phyloP scores from a whole-genome alignment of 2,797 vertebrate genomes.

The Girardinus metallicus region DNA sequence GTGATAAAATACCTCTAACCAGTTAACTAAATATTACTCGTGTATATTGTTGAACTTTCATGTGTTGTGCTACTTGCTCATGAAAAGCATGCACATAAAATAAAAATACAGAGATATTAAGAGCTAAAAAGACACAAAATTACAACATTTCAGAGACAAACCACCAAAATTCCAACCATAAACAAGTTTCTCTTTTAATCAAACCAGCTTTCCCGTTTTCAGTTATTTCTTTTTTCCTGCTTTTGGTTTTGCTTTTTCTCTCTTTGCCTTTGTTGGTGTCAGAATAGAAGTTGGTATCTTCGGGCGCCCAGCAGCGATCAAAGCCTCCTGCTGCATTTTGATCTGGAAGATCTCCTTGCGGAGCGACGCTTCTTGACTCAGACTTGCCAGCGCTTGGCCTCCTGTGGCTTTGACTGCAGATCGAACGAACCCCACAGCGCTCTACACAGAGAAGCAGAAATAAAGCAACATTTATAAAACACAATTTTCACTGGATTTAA shows the following conservation, averaged over 20 bases:
- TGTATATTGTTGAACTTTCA: background rate
- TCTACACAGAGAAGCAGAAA: slow-evolving; percentile 11
- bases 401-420: slow-evolving; percentile 36
- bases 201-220: slow-evolving; percentile 33
- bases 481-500: background rate
- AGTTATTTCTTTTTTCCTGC: background rate
- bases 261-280: background rate
- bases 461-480: background rate
- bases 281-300: background rate
- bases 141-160: background rate
- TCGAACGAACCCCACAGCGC: slow-evolving; percentile 9
- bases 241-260: background rate
- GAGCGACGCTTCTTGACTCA: slow-evolving; percentile 38
- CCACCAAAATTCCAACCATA: no score
- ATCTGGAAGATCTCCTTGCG: slow-evolving; percentile 51
- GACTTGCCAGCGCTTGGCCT: slow-evolving; percentile 33
- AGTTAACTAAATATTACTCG: background rate
- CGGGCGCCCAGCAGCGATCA: slow-evolving; percentile 34
- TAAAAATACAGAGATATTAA: background rate
- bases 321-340: slow-evolving; percentile 37
- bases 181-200: background rate
- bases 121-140: background rate
- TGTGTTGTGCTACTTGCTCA: background rate
- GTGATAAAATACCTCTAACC: no score
- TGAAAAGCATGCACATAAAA: background rate